Conservation (phyloP, 2,797 vertebrate genomes). For the Eulemur albifrons region DNA sequence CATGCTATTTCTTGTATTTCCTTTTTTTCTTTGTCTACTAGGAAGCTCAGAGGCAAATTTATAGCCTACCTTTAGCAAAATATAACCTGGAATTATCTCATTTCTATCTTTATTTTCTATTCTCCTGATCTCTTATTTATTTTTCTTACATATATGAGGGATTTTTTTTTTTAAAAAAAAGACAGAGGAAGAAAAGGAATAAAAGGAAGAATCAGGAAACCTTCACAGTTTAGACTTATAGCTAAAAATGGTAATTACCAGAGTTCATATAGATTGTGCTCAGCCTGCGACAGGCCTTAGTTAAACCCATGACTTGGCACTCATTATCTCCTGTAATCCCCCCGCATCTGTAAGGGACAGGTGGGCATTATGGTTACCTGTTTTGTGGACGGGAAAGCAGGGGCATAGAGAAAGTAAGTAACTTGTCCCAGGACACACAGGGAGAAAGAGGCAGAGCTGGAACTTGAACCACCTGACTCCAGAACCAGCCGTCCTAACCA, state of each 20-base stretch:
- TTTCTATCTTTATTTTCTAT: constrained; percentile 16
- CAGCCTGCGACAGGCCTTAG: background rate
- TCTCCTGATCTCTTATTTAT: background rate
- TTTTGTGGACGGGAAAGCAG: background rate
- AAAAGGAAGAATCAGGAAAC: background rate
- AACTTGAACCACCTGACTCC: background rate
- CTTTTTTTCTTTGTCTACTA: background rate
- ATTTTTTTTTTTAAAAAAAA: background rate
- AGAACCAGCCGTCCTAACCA: background rate
- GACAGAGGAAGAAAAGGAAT: background rate
- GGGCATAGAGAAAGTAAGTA: background rate
- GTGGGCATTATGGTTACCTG: background rate
- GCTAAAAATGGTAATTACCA: background rate
- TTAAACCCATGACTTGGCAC: background rate
- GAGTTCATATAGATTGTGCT: background rate
- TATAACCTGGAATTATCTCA: constrained; percentile 7
- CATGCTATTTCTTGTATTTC: background rate
- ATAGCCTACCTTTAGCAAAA: background rate
- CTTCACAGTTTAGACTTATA: background rate
- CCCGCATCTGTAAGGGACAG: background rate
- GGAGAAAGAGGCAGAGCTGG: background rate
- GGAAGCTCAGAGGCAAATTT: constrained; percentile 33
- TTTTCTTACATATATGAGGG: background rate
- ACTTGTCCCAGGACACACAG: background rate
- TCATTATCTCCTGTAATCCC: background rate